Evolutionary conservation across 1,140 invertebrate species (phyloP).

Genomic region (Orchestia grillus): DNA sequence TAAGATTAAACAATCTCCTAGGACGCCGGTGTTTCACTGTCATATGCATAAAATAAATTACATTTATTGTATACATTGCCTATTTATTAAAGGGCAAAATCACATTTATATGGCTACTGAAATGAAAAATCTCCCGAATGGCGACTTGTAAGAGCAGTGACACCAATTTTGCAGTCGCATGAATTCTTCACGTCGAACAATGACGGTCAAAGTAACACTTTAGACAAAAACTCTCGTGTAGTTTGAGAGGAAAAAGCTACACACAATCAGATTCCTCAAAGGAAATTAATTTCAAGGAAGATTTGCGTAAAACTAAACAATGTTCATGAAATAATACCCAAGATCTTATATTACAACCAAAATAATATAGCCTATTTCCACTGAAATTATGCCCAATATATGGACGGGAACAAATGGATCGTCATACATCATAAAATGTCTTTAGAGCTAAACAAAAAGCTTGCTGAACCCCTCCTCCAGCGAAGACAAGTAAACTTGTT

Average conservation of each 20-base stretch:
- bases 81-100: no score
- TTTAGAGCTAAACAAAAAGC: no score
- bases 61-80: no score
- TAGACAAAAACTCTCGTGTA: not conserved
- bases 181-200: not conserved
- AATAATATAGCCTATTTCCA: not conserved
- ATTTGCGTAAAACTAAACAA: not conserved
- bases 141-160: no score
- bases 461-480: no score
- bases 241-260: not conserved
- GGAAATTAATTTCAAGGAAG: not conserved
- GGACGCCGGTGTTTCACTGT: no score
- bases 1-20: no score
- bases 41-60: no score
- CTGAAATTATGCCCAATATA: not conserved
- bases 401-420: not conserved
- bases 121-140: no score
- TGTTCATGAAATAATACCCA: not conserved
- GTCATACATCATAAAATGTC: no score
- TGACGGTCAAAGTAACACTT: not conserved
- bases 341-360: not conserved
- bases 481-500: no score
- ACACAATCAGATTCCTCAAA: not conserved
- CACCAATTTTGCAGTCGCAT: not conserved
- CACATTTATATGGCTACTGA: no score